Base-by-base conservation (phyloP, 2,888 invertebrate genomes). In the Amphipoea lucens region DNA sequence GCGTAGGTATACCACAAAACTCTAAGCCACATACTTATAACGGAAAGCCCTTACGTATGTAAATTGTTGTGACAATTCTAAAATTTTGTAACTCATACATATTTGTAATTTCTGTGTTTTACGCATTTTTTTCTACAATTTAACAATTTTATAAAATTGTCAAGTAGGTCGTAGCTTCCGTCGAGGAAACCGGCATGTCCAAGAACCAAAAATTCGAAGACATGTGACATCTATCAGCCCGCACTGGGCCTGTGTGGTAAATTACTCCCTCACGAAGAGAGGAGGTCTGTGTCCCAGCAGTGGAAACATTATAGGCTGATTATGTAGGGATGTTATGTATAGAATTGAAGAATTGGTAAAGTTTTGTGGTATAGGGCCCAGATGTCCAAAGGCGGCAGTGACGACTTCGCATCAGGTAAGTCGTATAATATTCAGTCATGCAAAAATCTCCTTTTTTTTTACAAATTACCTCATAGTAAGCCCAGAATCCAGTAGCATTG, bases 401-500 rank as follows among this genome's bases (percentile, higher is more conserved):
- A 40, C n/a, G 1, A 20, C 20, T 36, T n/a, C 2, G 29, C 29
- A 78, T n/a, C 1, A 36, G 17, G 0, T 40, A 4, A 12, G n/a
- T 29, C 2, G 5, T 29, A 29, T 29, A 29, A 12, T 12, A 12
- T n/a, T 60, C n/a, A 60, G n/a, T 60, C 20, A 20, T 12, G 3
- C 6, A 51, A 68, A 40, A 51, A 12, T 12, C n/a, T 60, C 5
- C 4, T n/a, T 42, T 4, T n/a, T 1, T 51, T 67, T 45, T 63
- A 77, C 51, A 88, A 65, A 83, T 92, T 95, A 98, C 98, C 96
- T 99, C 99, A 91, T 98, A 99, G 92, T 99, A 99, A 74, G 98
- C 98, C 94, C 98, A 97, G 94, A 99, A 99, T 79, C 99, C 99
- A 79, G 98, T 98, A 45, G 98, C 99, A 84, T 98, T 98, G 0